phyloP scores from a whole-genome alignment of 2,797 vertebrate genomes.

The Cyprinodon diabolis region DNA sequence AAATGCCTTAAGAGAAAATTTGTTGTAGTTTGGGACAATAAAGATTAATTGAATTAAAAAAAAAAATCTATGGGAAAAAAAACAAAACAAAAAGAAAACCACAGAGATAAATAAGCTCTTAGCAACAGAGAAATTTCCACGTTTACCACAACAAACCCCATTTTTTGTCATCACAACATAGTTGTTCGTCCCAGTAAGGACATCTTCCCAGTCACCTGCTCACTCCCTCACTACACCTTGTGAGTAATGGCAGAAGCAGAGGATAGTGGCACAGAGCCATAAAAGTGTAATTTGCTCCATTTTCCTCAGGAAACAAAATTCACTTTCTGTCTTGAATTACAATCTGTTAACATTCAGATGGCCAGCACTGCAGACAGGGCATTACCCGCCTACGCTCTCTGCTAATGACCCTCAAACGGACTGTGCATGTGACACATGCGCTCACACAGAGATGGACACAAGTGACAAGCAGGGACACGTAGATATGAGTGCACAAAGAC shows the following conservation, averaged over 20 bases:
- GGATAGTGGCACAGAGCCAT: slow-evolving; percentile 82
- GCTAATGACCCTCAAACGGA: slow-evolving; percentile 66
- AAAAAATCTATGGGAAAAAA: not conserved
- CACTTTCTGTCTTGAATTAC: slow-evolving; percentile 74
- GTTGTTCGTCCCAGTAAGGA: slow-evolving; percentile 51
- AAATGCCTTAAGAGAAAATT: not conserved
- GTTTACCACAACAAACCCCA: slow-evolving; percentile 40
- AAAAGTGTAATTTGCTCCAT: slow-evolving; percentile 85
- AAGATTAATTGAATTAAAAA: not conserved
- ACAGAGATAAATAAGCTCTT: slow-evolving; percentile 37
- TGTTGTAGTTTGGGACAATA: not conserved
- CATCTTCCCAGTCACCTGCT: slow-evolving; percentile 68
- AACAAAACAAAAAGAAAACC: too few species aligned
- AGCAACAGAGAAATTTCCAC: slow-evolving; percentile 47
- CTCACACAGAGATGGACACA: slow-evolving; percentile 21
- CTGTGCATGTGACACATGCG: slow-evolving; percentile 26
- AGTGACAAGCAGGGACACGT: slow-evolving; percentile 37
- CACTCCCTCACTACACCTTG: slow-evolving; percentile 50
- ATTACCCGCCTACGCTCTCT: slow-evolving; percentile 72
- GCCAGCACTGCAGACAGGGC: slow-evolving; percentile 65
- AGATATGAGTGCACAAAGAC: slow-evolving; percentile 35
- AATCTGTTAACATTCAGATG: slow-evolving; percentile 82
- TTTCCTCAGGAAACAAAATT: slow-evolving; percentile 81
- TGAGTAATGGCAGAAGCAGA: slow-evolving; percentile 80
- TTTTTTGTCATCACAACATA: slow-evolving; percentile 50